These are phyloP conservation scores for Podarcis siculus DNA, from an alignment of 2,797 vertebrate genomes.

Conservation along the genomic window DNA sequence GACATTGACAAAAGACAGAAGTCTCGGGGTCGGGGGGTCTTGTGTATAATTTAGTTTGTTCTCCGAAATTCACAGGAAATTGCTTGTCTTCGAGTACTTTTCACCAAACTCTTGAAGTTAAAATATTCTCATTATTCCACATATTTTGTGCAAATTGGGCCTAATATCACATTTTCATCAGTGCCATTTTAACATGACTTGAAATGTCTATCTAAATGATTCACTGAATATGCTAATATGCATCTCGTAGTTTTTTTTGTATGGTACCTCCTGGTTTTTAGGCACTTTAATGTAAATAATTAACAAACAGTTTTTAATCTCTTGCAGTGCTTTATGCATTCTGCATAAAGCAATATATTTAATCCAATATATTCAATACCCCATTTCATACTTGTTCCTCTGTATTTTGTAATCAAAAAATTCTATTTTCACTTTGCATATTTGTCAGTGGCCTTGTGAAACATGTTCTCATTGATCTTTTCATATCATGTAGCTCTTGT, in stretches of 20 bases:
- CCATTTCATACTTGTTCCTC: not conserved
- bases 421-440: not conserved
- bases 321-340: not conserved
- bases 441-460: slow-evolving; percentile 38
- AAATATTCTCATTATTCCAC: not conserved
- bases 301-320: not conserved
- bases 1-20: slow-evolving; percentile 23
- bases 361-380: not conserved
- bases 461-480: slow-evolving; percentile 36
- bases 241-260: not conserved
- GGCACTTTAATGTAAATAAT: not conserved
- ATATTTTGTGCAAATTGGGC: not conserved
- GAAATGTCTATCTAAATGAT: not conserved
- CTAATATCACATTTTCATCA: not conserved
- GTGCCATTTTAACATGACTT: not conserved
- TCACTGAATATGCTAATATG: not conserved
- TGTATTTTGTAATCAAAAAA: not conserved
- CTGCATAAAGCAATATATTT: slow-evolving; percentile 24
- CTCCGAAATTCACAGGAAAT: slow-evolving; percentile 36
- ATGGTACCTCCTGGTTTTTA: not conserved
- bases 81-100: slow-evolving; percentile 13
- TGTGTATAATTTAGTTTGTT: slow-evolving; percentile 38
- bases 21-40: not conserved
- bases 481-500: slow-evolving; percentile 45
- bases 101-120: not conserved